A percentile compares a stretch with the other conserved stretches of the same genome.
Conservation (phyloP, 2,113 vertebrate species). For the Sapajus apella region DNA sequence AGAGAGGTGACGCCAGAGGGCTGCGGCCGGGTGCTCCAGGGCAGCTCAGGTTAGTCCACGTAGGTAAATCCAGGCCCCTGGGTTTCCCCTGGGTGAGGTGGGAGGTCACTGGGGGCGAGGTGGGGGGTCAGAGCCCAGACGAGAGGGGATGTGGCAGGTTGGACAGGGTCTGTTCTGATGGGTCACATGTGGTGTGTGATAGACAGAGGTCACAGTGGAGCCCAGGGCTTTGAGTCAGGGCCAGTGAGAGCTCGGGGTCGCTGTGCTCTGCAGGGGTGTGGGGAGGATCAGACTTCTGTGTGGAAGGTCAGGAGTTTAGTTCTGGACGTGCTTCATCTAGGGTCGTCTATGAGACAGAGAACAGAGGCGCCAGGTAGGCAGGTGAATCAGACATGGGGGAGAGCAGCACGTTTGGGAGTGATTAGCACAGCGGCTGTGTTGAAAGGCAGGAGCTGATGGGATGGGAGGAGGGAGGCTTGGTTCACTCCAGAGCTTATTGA, state of each 20-base stretch:
- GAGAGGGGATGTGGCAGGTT: not conserved
- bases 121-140: rapidly evolving
- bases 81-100: not conserved
- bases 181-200: not conserved
- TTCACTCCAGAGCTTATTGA: not conserved
- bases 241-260: not conserved
- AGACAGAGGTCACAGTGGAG: not conserved
- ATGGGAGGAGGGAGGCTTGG: not conserved
- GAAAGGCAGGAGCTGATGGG: not conserved
- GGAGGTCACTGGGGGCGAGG: not conserved
- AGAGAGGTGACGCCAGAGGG: not conserved
- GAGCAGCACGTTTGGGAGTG: not conserved
- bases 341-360: not conserved
- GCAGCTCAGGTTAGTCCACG: not conserved
- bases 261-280: not conserved
- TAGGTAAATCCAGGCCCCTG: not conserved
- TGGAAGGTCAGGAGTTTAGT: not conserved
- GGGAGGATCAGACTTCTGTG: too few relatives aligned
- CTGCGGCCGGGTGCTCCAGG: not conserved
- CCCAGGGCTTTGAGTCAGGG: not conserved
- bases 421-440: not conserved
- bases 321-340: too few relatives aligned
- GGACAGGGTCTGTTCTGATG: not conserved
- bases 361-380: not conserved
- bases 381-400: too few relatives aligned